Evolutionary conservation across 2,888 invertebrate genomes (phyloP).

Genomic region (Pseudoips prasinana): DNA sequence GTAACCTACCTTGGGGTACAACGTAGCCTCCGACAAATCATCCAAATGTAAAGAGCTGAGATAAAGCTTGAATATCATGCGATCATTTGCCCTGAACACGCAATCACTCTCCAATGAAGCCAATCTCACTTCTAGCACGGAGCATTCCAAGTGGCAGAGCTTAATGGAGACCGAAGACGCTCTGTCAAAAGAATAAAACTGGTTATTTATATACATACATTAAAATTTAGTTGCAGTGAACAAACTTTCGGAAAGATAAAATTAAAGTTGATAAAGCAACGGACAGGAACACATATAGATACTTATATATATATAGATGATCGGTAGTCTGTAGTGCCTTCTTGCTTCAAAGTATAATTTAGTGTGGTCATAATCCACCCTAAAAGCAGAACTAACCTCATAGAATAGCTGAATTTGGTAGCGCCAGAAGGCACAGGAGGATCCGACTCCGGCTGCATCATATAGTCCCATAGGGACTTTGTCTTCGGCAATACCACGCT

Average conservation of each 20-base stretch:
- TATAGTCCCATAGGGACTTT: conserved; percentile 52
- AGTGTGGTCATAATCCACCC: too few species aligned
- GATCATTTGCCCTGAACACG: conserved; percentile 88
- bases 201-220: too few species aligned
- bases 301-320: too few species aligned
- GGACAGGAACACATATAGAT: too few species aligned
- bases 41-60: conserved; percentile 86
- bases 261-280: too few species aligned
- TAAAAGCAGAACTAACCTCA: conserved; percentile 77
- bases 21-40: conserved; percentile 87
- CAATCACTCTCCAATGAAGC: conserved; percentile 88
- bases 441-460: conserved; percentile 73
- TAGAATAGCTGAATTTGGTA: conserved; percentile 88
- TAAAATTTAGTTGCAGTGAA: too few species aligned
- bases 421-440: conserved; percentile 89
- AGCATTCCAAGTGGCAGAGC: conserved; percentile 87
- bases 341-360: too few species aligned
- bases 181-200: too few species aligned
- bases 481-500: conserved; percentile 56
- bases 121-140: conserved; percentile 85
- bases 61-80: conserved; percentile 87
- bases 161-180: conserved; percentile 83
- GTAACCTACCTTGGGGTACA: conserved; percentile 89
- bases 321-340: too few species aligned
- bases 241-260: too few species aligned